Evolutionary conservation across 2,113 vertebrate species (phyloP), one percentile per base, ranked within the genome.

Genomic region (Butastur rufipennis): DNA sequence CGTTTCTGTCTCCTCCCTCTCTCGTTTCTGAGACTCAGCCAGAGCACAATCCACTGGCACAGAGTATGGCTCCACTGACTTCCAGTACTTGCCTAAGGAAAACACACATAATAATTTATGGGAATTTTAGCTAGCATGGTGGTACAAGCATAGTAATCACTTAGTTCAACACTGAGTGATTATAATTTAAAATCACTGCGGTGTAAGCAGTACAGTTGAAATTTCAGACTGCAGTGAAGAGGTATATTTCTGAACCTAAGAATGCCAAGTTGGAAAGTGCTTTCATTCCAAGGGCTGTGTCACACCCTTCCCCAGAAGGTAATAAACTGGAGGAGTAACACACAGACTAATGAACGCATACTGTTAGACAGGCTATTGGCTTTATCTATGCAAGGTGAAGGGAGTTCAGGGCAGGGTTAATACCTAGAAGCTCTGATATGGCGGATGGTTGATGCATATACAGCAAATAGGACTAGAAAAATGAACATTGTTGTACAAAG

Each of bases 21-120:
- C 98, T 89, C 83, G 97, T 82, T 98, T 91, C 96, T 98, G 98
- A 96, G 96, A 90, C 70, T 98, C 98, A 86, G 96, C 96, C 97
- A 98, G 79, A 93, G 98, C 96, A 96, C 97, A 97, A 67, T 97
- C 94, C 95, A 97, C 97, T 95, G 97, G 96, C 92, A 97, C 86
- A 55, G 96, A 84, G 66, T 96, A 96, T 88, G 91, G 98, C 90
- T 98, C 96, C 88, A 98, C 96, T 11, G 98, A 98, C 96, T 98
- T 98, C 98, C 98, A 99, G 97, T 98, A 99, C 89, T 98, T 98
- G 92, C 98, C 98, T 98, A 96, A 95, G 95, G 97, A 98, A 97
- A 96, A 96, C 45, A 97, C 56, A 87, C 89, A 95, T 81, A 88
- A 95, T 88, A 96, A 88, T 97, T 98, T 97, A 97, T 91, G 90